Base-by-base conservation (phyloP, 1,140 invertebrate genomes). In the Achroia grisella region DNA sequence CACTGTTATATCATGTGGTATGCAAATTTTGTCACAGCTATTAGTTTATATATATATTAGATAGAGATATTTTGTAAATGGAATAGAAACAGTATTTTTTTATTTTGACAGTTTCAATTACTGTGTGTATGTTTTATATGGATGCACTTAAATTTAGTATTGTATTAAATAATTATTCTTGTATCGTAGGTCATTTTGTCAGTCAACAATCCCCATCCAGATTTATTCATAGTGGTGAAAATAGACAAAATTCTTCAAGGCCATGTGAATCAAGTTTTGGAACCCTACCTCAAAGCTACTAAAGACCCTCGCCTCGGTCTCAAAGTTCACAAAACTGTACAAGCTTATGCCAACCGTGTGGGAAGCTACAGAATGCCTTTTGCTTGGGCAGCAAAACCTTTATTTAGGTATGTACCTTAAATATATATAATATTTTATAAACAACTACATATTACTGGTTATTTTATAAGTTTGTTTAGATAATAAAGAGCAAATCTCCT, bases 301-400 rank as follows among this genome's bases (percentile, higher is more conserved):
- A 93, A 93, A 60, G 93, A 95, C 87, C 89, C 91, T 4, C 91
- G 91, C 65, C 80, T 92, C 37, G 94, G 92, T 4, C 86, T 92
- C 11, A 97, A 96, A 87, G 90, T 95, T 12, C 93, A 96, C 66
- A 95, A 93, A 85, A 90, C 90, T 62, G 93, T 95, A 52, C 91
- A 91, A 74, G 88, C 90, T 28, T 95, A 91, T 75, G 95, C 93
- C 58, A 91, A 94, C 73, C 90, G 93, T 65, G 89, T 98, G 52
- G 95, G 95, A 4, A 92, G 93, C 64, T 97, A 97, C 81, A 90
- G 94, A 58, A 98, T 98, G 95, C 96, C 96, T 2, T 97, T 99
- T 85, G 97, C 94, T 10, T 99, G 97, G 97, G 91, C 95, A 30
- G 95, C 95, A 1, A 91, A 93, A 52, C 94, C 94, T 28, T 80